These are phyloP conservation scores for Anniella stebbinsi DNA, from an alignment of 2,797 vertebrate genomes.

Conservation along the genomic window DNA sequence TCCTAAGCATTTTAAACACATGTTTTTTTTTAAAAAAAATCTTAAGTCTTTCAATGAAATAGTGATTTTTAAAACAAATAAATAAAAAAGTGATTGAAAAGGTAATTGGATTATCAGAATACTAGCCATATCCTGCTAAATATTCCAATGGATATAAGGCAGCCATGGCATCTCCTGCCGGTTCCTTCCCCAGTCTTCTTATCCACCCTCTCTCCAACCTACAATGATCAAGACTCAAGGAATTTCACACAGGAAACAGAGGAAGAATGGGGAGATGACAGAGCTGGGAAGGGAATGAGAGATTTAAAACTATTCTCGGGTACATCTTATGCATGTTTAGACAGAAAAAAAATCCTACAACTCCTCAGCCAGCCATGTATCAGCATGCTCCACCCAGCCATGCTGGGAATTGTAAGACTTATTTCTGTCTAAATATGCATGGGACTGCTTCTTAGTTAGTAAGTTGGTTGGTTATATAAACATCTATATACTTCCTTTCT, in stretches of 20 bases:
- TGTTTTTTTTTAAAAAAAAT: background rate
- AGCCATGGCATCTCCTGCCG: background rate
- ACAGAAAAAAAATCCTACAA: too few species aligned
- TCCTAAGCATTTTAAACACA: background rate
- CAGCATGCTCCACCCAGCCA: too few species aligned
- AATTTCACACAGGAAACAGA: background rate
- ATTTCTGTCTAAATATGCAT: too few species aligned
- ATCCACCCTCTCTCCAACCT: background rate
- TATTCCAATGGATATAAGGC: background rate
- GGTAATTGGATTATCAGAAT: background rate
- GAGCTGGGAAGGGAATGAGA: background rate
- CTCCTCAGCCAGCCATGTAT: too few species aligned
- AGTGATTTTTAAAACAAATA: background rate
- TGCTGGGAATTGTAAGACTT: too few species aligned
- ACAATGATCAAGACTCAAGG: background rate
- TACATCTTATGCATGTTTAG: too few species aligned
- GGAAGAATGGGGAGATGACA: background rate
- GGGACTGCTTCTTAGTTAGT: too few species aligned
- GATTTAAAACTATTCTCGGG: background rate
- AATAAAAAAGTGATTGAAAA: too few species aligned
- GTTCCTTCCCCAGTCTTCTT: background rate
- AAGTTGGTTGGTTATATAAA: too few species aligned
- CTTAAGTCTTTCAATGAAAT: background rate
- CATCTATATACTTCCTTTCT: too few species aligned
- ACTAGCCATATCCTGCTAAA: background rate